Evolutionary conservation across 1,140 invertebrate genomes (phyloP), one percentile per base, ranked within the genome.

Genomic region (Grapholita molesta): DNA sequence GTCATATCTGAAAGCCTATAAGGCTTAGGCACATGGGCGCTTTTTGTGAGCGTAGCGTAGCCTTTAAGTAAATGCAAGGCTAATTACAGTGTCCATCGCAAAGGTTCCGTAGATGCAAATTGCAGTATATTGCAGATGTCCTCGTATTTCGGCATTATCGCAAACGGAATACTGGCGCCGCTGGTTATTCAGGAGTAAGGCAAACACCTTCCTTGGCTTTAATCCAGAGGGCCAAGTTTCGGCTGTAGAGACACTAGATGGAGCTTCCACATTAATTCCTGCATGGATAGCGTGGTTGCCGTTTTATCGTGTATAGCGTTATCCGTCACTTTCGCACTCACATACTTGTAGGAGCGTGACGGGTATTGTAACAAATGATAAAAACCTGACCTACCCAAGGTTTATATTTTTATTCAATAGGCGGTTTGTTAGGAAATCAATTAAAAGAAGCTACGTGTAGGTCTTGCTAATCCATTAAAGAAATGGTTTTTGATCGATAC

Each of bases 161-260:
- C 80, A 80, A 81, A 85, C 76, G 76, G 78, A 79, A 77, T 77
- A 81, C 79, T 76, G 70, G 74, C 75, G 71, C 80, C 79, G 72
- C 74, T 85, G 84, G 82, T 80, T 85, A 84, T 85, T 89, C 86
- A 86, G 80, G 77, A 79, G 79, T 85, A 81, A 83, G 83, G 83
- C 78, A 88, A 88, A 89, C 85, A 88, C 87, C 85, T 89, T 88
- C 80, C 78, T 85, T 89, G 87, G 83, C 85, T 88, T 79, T 86
- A 89, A 89, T 88, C 87, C 85, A 87, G 82, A 74, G 77, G 75
- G 74, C 80, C 74, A 73, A 69, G 68, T 75, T 55, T 9, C 6
- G 66, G 79, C 74, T 66, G 42, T 79, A 78, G 4, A 53, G 9
- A 15, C 6, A 11, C 74, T 80, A 57, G 79, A 80, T 69, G 38